Percentiles rank a stretch among this genome's conserved stretches.
These are phyloP conservation scores for Gobio occitaniae DNA, from an alignment of 2,797 vertebrate species.

Conservation along the genomic window DNA sequence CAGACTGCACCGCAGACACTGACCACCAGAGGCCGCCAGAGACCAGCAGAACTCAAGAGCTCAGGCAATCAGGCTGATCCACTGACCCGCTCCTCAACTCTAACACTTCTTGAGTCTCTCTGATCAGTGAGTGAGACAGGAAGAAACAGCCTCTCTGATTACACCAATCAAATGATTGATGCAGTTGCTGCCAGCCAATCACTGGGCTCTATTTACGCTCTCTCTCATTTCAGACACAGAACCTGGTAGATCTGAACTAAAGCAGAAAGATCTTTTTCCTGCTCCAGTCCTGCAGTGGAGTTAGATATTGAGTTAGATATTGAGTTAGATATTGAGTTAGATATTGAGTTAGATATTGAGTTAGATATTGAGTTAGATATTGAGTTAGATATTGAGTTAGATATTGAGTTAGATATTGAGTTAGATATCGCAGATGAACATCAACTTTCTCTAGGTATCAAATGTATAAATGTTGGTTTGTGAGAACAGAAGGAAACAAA, in stretches of 20 bases:
- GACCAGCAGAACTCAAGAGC: not conserved
- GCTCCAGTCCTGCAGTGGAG: not conserved
- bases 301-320: not conserved
- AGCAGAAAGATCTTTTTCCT: not conserved
- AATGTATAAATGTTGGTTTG: not conserved
- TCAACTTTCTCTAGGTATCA: not conserved
- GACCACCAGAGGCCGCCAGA: constrained; percentile 9
- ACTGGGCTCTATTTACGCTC: not conserved
- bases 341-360: too few relatives aligned
- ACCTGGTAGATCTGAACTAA: not conserved
- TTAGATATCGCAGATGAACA: too few relatives aligned
- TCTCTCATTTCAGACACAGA: not conserved
- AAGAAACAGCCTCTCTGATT: not conserved
- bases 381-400: not conserved
- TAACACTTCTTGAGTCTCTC: not conserved
- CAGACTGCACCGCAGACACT: not conserved
- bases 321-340: too few relatives aligned
- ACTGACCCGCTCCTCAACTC: constrained; percentile 21
- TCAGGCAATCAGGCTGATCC: not conserved
- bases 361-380: too few relatives aligned
- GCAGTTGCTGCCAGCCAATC: not conserved
- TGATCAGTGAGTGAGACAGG: not conserved
- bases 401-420: too few relatives aligned
- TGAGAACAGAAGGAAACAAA: too few relatives aligned
- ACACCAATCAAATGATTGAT: not conserved